Base-by-base conservation (phyloP, 2,797 vertebrate species). In the Lacerta agilis region DNA sequence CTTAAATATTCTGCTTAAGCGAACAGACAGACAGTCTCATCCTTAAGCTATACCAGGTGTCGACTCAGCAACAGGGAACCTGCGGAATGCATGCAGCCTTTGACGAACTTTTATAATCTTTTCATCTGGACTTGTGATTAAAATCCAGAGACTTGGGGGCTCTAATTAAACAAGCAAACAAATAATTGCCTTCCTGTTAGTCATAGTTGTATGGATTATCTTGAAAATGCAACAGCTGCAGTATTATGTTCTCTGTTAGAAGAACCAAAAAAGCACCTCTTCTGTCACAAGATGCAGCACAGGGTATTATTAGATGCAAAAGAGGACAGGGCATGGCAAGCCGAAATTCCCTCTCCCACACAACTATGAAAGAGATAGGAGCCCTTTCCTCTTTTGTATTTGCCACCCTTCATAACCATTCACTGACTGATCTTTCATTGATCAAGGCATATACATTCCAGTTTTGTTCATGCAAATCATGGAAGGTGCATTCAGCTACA, bases 1-100 rank as follows among this genome's bases (percentile, higher is more conserved):
- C 92, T 89, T 83, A 91, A 41, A 23, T 72, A 88, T 79, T 92
- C 83, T 66, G 55, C 82, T 79, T 79, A n/a, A 8, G 29, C 72
- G 3, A 55, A 15, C 77, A 88, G 49, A 83, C 29, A 66, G 49
- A 76, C 69, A 36, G 18, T 81, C 43, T 80, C 71, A 81, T 81
- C 79, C 88, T 81, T 85, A 81, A 89, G 61, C 78, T 75, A 55
- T 67, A 89, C 4, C 71, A 67, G 25, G 69, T 81, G 41, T 55
- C 79, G 4, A n/a, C 27, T 88, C 43, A 88, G 85, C 11, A 43
- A 3, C 67, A 75, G 8, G 71, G 5, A 78, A 71, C 45, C 25
- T 10, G 25, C 33, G 27, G 86, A 73, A 25, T 81, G 78, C 10
- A 49, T 33, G 29, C 36, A 43, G 55, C 17, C 69, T 11, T 73